phyloP scores from a whole-genome alignment of 2,113 vertebrate genomes.

The Probosciger aterrimus region DNA sequence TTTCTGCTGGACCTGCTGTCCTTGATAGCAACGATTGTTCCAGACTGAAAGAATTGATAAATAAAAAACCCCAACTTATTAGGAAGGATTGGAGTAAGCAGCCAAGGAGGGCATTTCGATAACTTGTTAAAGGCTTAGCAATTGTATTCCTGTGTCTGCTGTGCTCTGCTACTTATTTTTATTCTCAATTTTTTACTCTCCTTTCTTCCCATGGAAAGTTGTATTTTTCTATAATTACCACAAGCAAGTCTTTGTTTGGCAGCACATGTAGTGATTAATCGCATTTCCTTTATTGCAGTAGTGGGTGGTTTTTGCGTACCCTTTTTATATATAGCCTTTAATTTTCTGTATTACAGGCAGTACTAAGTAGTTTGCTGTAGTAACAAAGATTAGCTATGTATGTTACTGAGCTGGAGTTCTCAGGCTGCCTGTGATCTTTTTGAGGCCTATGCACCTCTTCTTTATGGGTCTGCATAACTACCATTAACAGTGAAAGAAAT shows the following conservation, averaged over 20 bases:
- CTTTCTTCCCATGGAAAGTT: slow-evolving; percentile 18
- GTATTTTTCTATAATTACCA: slow-evolving; percentile 34
- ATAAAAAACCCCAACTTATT: not conserved
- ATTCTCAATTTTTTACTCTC: not conserved
- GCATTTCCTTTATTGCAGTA: not conserved
- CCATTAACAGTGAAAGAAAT: not conserved
- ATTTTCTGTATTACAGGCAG: not conserved
- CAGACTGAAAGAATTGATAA: slow-evolving; percentile 12
- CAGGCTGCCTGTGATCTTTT: not conserved
- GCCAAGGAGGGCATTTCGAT: not conserved
- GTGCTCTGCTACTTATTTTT: not conserved
- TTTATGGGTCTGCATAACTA: not conserved
- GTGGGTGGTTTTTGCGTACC: not conserved
- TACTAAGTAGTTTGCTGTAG: not conserved
- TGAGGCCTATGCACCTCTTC: not conserved
- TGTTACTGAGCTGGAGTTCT: not conserved
- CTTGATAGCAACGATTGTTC: not conserved
- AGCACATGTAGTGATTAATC: not conserved
- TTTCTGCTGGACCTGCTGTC: not conserved
- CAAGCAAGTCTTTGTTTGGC: slow-evolving; percentile 25
- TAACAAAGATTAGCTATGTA: not conserved
- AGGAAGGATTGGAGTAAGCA: not conserved
- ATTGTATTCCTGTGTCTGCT: not conserved
- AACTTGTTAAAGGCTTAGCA: not conserved
- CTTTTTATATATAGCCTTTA: slow-evolving; percentile 16